Percentiles rank a stretch among this genome's conserved stretches.
These are phyloP conservation scores for Oreohelix idahoensis DNA, from an alignment of 1,140 invertebrate genomes.

Conservation along the genomic window DNA sequence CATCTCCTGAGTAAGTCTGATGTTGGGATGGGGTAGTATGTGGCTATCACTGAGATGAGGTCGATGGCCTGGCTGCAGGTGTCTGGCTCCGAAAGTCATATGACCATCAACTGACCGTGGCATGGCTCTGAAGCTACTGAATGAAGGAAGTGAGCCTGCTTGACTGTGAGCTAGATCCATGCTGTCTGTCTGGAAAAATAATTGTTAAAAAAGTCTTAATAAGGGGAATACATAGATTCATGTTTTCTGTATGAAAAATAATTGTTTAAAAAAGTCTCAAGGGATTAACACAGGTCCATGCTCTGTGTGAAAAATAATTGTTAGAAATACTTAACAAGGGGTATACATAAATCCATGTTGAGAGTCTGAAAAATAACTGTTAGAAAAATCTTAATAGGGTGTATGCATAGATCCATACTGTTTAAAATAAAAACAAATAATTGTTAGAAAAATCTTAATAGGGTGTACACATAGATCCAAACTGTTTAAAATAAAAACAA, in stretches of 20 bases:
- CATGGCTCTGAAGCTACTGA: slow-evolving; percentile 39
- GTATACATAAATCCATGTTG: too few species aligned
- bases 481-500: too few species aligned
- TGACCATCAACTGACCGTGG: slow-evolving; percentile 16
- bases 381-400: too few species aligned
- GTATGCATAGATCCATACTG: too few species aligned
- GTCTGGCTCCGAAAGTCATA: neutral
- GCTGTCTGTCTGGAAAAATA: slow-evolving; percentile 23
- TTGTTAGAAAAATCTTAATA: too few species aligned
- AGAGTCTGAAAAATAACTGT: too few species aligned
- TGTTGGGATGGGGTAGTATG: neutral
- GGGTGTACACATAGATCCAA: too few species aligned
- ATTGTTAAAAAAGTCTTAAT: neutral
- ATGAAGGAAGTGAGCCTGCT: slow-evolving; percentile 38
- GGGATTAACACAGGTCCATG: too few species aligned
- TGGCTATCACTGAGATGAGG: neutral
- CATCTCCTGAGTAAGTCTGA: slow-evolving; percentile 25
- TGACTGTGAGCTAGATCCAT: slow-evolving; percentile 46
- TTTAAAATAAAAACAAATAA: too few species aligned
- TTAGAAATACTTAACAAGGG: too few species aligned
- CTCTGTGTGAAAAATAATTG: too few species aligned
- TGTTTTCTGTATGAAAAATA: neutral
- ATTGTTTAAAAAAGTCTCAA: too few species aligned
- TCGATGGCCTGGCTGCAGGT: neutral
- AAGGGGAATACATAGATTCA: neutral